Percentiles rank a stretch among this genome's conserved stretches.
Evolutionary conservation across 2,797 vertebrate genomes (phyloP).

Genomic region (Rhabdomys pumilio): DNA sequence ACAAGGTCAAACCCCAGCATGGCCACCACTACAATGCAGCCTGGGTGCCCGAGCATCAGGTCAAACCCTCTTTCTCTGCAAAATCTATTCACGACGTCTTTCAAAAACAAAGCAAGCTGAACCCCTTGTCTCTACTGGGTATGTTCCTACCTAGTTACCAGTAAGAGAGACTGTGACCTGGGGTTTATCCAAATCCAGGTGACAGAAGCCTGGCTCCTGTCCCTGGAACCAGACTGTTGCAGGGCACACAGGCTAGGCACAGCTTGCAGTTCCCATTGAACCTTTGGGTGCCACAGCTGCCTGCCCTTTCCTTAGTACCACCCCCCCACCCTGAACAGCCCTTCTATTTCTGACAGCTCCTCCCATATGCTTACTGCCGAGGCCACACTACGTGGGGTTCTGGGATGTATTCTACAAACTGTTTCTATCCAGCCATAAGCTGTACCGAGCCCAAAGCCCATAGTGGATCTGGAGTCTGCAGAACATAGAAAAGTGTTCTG

Average conservation of each 20-base stretch:
- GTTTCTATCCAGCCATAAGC: background rate
- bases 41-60: background rate
- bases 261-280: background rate
- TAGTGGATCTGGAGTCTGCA: too few relatives aligned
- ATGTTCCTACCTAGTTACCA: background rate
- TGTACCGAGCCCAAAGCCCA: background rate
- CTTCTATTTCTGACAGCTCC: conserved; percentile 1
- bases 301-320: background rate
- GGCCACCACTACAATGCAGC: fast-evolving
- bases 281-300: background rate
- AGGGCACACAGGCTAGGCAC: fast-evolving
- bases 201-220: background rate
- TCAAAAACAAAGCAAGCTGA: background rate
- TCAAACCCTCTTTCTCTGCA: background rate
- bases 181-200: background rate
- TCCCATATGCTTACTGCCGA: background rate
- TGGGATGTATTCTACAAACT: background rate
- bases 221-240: background rate
- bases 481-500: background rate
- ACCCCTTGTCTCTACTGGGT: background rate
- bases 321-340: background rate
- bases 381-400: background rate
- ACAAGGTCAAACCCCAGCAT: background rate
- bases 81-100: background rate
- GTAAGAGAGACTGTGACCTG: background rate